Evolutionary conservation across 1,140 invertebrate species (phyloP), one percentile per base, ranked within the genome.

Genomic region (Archivesica marissinica): DNA sequence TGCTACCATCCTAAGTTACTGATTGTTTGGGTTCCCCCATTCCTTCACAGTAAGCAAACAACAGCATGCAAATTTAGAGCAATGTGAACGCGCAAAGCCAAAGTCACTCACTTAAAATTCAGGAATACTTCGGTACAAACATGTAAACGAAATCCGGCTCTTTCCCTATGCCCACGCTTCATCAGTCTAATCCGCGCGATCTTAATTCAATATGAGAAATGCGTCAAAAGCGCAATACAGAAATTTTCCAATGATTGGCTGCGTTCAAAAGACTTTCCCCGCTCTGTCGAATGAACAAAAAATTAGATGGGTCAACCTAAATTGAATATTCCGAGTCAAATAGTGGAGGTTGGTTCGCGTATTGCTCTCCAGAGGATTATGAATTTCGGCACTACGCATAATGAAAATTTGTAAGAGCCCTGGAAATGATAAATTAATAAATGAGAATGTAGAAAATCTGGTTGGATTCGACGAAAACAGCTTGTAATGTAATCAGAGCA

Each of bases 221-320:
- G 77, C 77, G 77, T 79, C 77, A 83, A 83, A 81, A 83, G 44
- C 28, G 68, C 80, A 35, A 59, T 83, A 54, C 38, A 41, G 35
- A 56, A 44, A 83, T 83, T 83, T 83, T 83, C 68, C 80, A 56
- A 56, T 64, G 39, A 41, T 59, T 72, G 66, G 35, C 17, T 56
- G 13, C 52, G 7, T 25, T 83, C 30, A 83, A 83, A 83, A 56
- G 54, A 30, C 44, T 79, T 66, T 64, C 56, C 50, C 59, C 56
- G 38, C 44, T 64, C 56, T n/a, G 23, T 23, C 41, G 77, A 54
- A 41, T 39, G 80, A 74, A 56, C 64, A 47, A 74, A 56, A 82
- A 83, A 74, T 44, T 70, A 74, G 68, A 47, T 56, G 80, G 68
- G 52, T 75, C 68, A 59, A 59, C 30, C 70, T 74, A 74, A 72